Percentiles rank a stretch among this genome's conserved stretches.
phyloP scores from a whole-genome alignment of 2,888 invertebrate genomes.

The Ochlodes sylvanus region DNA sequence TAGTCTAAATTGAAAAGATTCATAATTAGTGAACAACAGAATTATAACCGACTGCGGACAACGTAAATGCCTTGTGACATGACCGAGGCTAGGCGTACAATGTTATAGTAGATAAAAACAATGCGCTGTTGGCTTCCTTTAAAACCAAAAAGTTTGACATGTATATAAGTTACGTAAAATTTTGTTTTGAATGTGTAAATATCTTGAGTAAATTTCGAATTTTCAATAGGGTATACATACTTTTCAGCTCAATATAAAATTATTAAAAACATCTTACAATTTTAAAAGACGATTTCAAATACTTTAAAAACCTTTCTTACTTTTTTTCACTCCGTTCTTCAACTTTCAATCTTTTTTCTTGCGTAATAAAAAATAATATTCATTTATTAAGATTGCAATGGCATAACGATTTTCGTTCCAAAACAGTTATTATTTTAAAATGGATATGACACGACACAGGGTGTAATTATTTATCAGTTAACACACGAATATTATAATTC shows the following conservation, averaged over 20 bases:
- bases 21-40: constrained; percentile 2
- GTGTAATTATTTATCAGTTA: constrained; percentile 53
- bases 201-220: background rate
- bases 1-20: background rate
- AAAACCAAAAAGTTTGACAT: constrained; percentile 24
- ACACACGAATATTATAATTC: constrained; percentile 70
- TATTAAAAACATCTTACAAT: no score
- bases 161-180: no score
- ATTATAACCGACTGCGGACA: constrained; percentile 49
- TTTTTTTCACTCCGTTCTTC: no score
- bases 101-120: constrained; percentile 59
- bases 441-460: constrained; percentile 67
- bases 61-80: constrained; percentile 79
- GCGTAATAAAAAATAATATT: no score
- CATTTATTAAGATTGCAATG: no score
- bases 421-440: constrained; percentile 54
- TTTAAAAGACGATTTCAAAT: no score
- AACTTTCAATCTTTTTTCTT: no score
- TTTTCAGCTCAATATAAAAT: no score
- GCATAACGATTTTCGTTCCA: constrained; percentile 18
- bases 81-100: constrained; percentile 68
- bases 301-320: no score
- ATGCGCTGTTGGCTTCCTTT: constrained; percentile 70
- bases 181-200: background rate
- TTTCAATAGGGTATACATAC: no score